Evolutionary conservation across 2,797 vertebrate species (phyloP).

Genomic region (Ispidina lecontei): DNA sequence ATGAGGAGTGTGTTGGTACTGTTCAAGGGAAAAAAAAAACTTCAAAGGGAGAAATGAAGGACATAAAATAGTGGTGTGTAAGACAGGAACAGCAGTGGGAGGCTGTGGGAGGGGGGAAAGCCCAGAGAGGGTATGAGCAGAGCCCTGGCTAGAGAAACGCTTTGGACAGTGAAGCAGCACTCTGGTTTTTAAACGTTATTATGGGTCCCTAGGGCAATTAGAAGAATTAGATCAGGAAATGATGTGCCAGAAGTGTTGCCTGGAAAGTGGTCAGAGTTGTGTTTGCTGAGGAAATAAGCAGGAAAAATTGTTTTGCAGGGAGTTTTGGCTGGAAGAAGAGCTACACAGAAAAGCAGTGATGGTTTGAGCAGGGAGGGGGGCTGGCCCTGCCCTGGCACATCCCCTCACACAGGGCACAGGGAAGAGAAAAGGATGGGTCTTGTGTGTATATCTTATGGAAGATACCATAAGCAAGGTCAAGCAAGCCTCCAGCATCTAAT

Average conservation of each 20-base stretch:
- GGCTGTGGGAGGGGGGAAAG: background rate
- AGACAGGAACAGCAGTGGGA: background rate
- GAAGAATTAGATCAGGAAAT: slow-evolving; percentile 53
- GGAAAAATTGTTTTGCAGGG: background rate
- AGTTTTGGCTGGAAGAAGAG: background rate
- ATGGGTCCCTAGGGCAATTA: slow-evolving; percentile 4
- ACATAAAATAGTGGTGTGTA: background rate
- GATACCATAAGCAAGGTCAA: background rate
- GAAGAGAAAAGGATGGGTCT: background rate
- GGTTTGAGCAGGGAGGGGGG: background rate
- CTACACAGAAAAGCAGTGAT: background rate
- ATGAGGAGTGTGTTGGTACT: accelerated
- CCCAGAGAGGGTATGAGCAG: background rate
- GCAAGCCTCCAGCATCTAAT: slow-evolving; percentile 1
- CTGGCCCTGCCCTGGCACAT: background rate
- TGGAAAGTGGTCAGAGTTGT: background rate
- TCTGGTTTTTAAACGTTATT: slow-evolving; percentile 32
- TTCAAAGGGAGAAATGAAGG: background rate
- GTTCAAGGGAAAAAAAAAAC: background rate
- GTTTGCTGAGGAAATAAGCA: background rate
- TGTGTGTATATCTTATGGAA: background rate
- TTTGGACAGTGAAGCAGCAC: background rate
- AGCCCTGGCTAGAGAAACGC: background rate
- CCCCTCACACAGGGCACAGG: background rate
- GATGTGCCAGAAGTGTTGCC: slow-evolving; percentile 1